Base-by-base conservation (phyloP, 2,797 vertebrate genomes). In the Paratrypauchen microcephalus region DNA sequence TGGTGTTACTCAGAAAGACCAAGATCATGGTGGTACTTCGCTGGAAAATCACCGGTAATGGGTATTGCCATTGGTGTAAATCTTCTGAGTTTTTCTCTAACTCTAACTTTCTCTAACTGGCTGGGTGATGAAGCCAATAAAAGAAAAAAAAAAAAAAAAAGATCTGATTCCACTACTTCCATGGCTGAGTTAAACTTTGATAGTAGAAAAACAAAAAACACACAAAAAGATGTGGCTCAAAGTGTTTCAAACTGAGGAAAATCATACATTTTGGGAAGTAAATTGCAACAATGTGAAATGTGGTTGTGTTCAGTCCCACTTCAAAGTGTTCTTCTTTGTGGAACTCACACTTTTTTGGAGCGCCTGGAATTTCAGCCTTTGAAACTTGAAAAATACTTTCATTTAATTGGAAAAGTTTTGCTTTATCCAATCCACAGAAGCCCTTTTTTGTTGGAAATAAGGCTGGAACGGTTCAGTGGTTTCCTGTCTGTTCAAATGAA, bases 401-500 rank as follows among this genome's bases (percentile, higher is more conserved):
- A 15, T 54, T 54, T n/a, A 54, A 54, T 19, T 54, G n/a, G 52
- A 2, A 54, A 23, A 21, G 21, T 54, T 54, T 54, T 54, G 2
- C 2, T 54, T 23, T 21, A 23, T 23, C 52, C 52, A 54, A 11
- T 23, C 21, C 52, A 54, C 52, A 21, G 8, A 21, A 54, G 16
- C n/a, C 9, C 19, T 52, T 21, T 52, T 54, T 12, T 55, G 21
- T 55, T 23, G 71, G 39, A 21, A 18, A 36, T 58, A 24, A 68
- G 52, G 68, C 61, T 64, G 13, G 47, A 26, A 19, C 1, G 21
- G 57, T 71, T 63, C 61, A 64, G 39, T 50, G 58, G 52, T 60
- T 57, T 56, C 39, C 39, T 79, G 47, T 68, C 36, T 5, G 9
- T 75, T 66, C 28, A 73, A 48, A 64, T 69, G 71, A 67, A 36